Percentiles rank a stretch among this genome's conserved stretches.
Evolutionary conservation across 2,113 vertebrate genomes (phyloP).

Genomic region (Nannobrachium achirus): DNA sequence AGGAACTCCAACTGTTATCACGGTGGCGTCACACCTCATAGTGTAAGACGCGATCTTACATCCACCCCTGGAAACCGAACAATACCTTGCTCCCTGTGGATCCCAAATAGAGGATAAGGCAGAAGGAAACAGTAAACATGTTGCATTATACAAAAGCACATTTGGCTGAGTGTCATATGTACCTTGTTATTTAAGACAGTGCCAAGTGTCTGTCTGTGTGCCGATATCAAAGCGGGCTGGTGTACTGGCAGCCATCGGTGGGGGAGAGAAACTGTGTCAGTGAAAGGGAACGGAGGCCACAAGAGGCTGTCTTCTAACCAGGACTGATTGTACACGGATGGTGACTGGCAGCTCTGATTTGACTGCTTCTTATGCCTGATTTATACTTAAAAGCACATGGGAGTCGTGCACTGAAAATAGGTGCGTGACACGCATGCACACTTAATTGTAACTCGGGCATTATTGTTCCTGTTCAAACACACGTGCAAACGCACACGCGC

Average conservation of each 20-base stretch:
- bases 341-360: constrained; percentile 31
- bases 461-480: constrained; percentile 18
- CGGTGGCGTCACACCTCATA: too few relatives aligned
- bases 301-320: constrained; percentile 55
- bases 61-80: constrained; percentile 49
- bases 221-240: constrained; percentile 66
- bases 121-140: constrained; percentile 62
- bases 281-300: constrained; percentile 53
- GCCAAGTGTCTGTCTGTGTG: constrained; percentile 66
- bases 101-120: constrained; percentile 36
- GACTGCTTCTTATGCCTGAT: constrained; percentile 36
- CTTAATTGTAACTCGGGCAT: constrained; percentile 48
- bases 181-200: constrained; percentile 66
- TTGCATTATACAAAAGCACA: constrained; percentile 73
- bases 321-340: constrained; percentile 62
- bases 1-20: background rate
- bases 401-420: constrained; percentile 30
- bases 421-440: constrained; percentile 17
- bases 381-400: too few relatives aligned
- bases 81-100: constrained; percentile 37
- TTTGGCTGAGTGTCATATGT: constrained; percentile 70
- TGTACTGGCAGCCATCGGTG: constrained; percentile 63
- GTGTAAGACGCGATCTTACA: constrained; percentile 8
- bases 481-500: constrained; percentile 1
- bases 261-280: constrained; percentile 70